Conservation (phyloP, 2,888 invertebrate genomes). For the Polymixis flavicincta region DNA sequence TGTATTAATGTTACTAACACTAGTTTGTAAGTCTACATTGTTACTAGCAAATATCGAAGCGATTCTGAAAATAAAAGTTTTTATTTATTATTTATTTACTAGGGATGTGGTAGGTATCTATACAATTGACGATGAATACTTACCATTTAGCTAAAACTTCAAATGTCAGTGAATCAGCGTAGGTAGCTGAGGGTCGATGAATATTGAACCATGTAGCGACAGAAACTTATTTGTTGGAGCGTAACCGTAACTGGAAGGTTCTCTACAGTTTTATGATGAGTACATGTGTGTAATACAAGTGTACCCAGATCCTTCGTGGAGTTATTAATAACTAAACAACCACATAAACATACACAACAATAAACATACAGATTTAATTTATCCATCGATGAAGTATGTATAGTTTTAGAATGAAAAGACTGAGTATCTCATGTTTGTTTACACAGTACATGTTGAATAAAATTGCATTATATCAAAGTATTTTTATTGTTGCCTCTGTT, state of each 20-base stretch:
- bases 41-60: too few species aligned
- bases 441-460: too few species aligned
- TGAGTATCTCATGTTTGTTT: background rate
- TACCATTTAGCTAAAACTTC: background rate
- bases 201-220: background rate
- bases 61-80: too few species aligned
- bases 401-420: background rate
- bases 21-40: too few species aligned
- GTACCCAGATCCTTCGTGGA: too few species aligned
- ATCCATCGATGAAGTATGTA: background rate
- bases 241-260: background rate
- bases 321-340: background rate
- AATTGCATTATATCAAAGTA: background rate
- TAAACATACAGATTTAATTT: conserved; percentile 4
- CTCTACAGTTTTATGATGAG: background rate
- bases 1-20: too few species aligned
- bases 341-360: background rate
- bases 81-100: too few species aligned
- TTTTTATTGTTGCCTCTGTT: background rate
- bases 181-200: background rate
- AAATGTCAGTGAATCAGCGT: conserved; percentile 14
- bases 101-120: background rate
- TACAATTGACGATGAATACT: background rate
- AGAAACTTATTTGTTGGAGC: background rate
- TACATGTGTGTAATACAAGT: background rate